Percentiles rank a stretch among this genome's conserved stretches.
Evolutionary conservation across 1,140 invertebrate species (phyloP).

Genomic region (Drosophila pectinifera): DNA sequence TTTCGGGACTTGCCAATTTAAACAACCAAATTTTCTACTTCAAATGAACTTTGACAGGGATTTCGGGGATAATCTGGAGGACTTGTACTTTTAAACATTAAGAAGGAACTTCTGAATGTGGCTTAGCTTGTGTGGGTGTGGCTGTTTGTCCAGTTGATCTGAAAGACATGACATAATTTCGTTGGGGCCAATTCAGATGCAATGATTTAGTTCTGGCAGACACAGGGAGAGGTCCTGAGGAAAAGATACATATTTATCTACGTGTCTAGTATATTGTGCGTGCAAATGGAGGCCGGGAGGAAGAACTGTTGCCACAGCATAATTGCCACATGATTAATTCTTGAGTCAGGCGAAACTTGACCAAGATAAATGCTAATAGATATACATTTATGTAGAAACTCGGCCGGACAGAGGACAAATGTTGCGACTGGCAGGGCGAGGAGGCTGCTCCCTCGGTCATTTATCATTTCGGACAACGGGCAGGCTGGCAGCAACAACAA

Average conservation of each 20-base stretch:
- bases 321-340: slow-evolving; percentile 69
- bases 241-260: not conserved
- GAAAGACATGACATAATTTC: slow-evolving; percentile 9
- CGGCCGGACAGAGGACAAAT: slow-evolving; percentile 24
- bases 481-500: slow-evolving; percentile 49
- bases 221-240: not conserved
- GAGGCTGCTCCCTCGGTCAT: slow-evolving; percentile 42
- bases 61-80: slow-evolving; percentile 1
- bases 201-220: slow-evolving; percentile 30
- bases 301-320: slow-evolving; percentile 56
- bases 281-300: slow-evolving; percentile 10
- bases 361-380: slow-evolving; percentile 61
- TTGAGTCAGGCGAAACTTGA: slow-evolving; percentile 48
- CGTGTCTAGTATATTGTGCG: slow-evolving; percentile 5
- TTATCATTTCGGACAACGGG: slow-evolving; percentile 60
- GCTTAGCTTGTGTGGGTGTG: too few species aligned
- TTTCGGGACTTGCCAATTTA: slow-evolving; percentile 8
- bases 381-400: slow-evolving; percentile 60
- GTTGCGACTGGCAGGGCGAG: slow-evolving; percentile 41
- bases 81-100: too few species aligned
- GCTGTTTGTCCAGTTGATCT: too few species aligned
- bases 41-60: not conserved
- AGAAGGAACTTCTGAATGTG: too few species aligned
- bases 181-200: slow-evolving; percentile 1
- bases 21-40: slow-evolving; percentile 4